Evolutionary conservation across 1,140 invertebrate genomes (phyloP), one percentile per base, ranked within the genome.

Genomic region (Drosophila pseudoananassae): DNA sequence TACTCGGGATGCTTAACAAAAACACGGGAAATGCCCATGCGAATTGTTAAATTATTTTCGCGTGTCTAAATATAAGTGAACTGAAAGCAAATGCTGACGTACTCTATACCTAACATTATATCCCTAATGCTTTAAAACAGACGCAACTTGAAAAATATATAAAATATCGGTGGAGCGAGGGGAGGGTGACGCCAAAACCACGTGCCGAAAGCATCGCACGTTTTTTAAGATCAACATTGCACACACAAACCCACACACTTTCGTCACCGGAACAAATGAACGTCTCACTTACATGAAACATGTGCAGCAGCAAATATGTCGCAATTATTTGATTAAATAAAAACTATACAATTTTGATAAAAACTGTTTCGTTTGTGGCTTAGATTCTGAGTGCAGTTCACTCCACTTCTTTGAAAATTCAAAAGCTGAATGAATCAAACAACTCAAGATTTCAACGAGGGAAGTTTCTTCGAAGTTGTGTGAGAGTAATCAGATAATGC

Each of bases 41-140:
- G 36, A 84, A 74, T 87, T 87, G 77, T 65, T 61, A 75, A 82
- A 85, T 82, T 63, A 52, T 73, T 78, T 82, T 61, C 51, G 64
- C 49, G 47, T 57, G 46, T 64, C 82, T 85, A 85, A 82, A 78
- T 78, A 78, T 85, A 85, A 85, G 82, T 76, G 78, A 87, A 78
- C 82, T 53, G 52, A 75, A 69, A 54, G 57, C n/a, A 75, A 60
- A 63, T 64, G 59, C 70, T 74, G 71, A 74, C 71, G 71, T 70
- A 56, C 64, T 70, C 63, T 70, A 14, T 33, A 72, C 58, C 36
- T 40, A 36, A 56, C 50, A 73, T 74, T 71, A 71, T 71, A 71
- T 71, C 66, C 68, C 47, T 59, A 36, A 58, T 25, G 36, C 53
- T 14, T 46, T 46, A 46, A 63, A 68, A 66, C 43, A 55, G 70